These are phyloP conservation scores for Campoletis sonorensis DNA, from an alignment of 1,140 invertebrate genomes.

Conservation along the genomic window DNA sequence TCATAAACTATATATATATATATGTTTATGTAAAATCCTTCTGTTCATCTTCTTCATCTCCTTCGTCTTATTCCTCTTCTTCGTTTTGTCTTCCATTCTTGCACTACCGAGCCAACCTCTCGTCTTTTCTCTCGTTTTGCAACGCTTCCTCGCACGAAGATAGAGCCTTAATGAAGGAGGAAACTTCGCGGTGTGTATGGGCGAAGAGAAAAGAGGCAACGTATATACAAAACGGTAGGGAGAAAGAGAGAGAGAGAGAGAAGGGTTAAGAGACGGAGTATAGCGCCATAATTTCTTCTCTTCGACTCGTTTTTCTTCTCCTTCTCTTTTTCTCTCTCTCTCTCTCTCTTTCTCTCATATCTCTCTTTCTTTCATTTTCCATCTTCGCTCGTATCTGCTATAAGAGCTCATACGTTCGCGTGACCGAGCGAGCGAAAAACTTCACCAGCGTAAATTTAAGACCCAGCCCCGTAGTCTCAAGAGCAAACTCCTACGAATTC, in stretches of 20 bases:
- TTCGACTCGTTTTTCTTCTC: not conserved
- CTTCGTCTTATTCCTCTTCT: not conserved
- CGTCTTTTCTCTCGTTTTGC: constrained; percentile 1
- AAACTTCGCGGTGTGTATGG: not conserved
- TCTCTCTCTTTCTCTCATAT: not conserved
- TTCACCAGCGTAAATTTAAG: too few relatives aligned
- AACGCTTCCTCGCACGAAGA: constrained; percentile 11
- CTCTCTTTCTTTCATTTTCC: constrained; percentile 12
- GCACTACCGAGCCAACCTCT: not conserved
- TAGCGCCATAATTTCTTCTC: constrained; percentile 21
- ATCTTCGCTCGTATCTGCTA: not conserved
- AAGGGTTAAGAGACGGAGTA: constrained; percentile 22
- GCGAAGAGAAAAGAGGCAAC: not conserved
- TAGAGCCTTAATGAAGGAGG: constrained; percentile 33
- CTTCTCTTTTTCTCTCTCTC: not conserved
- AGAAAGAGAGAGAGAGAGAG: not conserved
- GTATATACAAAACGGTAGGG: not conserved
- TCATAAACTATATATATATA: not conserved
- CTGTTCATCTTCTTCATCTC: constrained; percentile 23
- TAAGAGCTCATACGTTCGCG: constrained; percentile 1
- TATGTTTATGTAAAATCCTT: not conserved
- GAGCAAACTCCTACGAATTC: too few relatives aligned
- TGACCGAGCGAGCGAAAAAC: not conserved
- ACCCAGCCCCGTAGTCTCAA: too few relatives aligned
- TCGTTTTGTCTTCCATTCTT: not conserved